Conservation (phyloP, 2,113 vertebrate genomes). For the Salvator merianae region DNA sequence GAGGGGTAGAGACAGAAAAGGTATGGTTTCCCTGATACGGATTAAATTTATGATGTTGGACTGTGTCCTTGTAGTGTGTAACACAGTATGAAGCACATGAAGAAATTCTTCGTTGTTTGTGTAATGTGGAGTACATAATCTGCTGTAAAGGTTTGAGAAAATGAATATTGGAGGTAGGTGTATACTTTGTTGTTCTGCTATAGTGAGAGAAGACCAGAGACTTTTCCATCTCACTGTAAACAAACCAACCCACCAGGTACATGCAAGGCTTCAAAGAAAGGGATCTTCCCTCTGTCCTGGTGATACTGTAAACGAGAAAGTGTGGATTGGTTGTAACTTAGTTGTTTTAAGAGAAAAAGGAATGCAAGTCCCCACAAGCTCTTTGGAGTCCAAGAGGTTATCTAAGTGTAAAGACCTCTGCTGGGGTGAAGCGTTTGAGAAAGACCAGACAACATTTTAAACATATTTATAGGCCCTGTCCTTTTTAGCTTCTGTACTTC, state of each 20-base stretch:
- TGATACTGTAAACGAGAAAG: neutral
- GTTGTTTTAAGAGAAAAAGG: constrained; percentile 22
- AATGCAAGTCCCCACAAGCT: constrained; percentile 60
- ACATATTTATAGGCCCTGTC: constrained; percentile 64
- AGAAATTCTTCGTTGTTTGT: too few species aligned
- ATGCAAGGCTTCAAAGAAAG: neutral
- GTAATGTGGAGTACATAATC: neutral
- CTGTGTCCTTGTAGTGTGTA: too few species aligned
- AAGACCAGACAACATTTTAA: constrained; percentile 69
- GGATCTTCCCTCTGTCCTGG: neutral
- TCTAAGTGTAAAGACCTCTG: constrained; percentile 72
- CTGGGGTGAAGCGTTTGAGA: constrained; percentile 66
- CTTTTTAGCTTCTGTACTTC: constrained; percentile 48
- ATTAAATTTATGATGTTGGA: too few species aligned
- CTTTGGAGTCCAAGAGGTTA: constrained; percentile 76
- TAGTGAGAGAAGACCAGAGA: neutral
- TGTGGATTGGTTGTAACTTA: neutral
- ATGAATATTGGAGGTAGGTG: neutral
- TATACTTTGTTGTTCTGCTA: neutral
- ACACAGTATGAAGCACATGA: too few species aligned
- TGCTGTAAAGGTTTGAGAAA: neutral
- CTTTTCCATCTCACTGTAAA: neutral
- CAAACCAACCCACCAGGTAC: neutral
- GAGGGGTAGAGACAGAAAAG: too few species aligned
- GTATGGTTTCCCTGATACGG: too few species aligned